Conservation (phyloP, 2,888 invertebrate genomes). For the Zaprionus bogoriensis region DNA sequence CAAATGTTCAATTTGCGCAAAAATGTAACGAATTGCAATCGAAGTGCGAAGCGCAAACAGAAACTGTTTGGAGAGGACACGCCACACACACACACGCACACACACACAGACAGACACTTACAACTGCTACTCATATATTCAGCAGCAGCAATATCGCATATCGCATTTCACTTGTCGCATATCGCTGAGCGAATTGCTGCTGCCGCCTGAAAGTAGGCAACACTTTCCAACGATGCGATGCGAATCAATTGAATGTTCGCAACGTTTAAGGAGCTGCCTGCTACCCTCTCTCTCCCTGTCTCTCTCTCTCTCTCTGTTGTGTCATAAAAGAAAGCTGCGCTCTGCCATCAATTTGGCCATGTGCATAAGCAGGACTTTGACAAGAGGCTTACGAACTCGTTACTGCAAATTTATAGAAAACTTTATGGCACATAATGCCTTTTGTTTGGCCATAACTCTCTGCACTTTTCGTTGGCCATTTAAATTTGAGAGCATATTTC, state of each 20-base stretch:
- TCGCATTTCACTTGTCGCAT: background rate
- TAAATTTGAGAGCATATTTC: too few relatives aligned
- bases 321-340: constrained; percentile 11
- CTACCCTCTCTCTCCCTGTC: background rate
- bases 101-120: background rate
- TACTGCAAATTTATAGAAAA: background rate
- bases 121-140: background rate
- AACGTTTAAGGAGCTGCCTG: background rate
- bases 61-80: constrained; percentile 17
- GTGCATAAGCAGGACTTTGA: background rate
- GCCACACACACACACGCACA: background rate
- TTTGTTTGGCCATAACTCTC: background rate
- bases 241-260: background rate
- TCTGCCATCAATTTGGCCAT: constrained; percentile 9
- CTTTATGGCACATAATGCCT: background rate
- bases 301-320: background rate
- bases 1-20: background rate
- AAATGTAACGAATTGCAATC: constrained; percentile 10
- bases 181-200: constrained; percentile 12
- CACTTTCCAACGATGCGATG: constrained; percentile 4
- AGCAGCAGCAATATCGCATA: background rate
- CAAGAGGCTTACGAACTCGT: background rate
- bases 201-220: constrained; percentile 61
- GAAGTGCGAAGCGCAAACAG: background rate
- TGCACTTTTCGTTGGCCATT: background rate